phyloP scores from a whole-genome alignment of 1,140 invertebrate genomes.

The Drosophila triauraria region DNA sequence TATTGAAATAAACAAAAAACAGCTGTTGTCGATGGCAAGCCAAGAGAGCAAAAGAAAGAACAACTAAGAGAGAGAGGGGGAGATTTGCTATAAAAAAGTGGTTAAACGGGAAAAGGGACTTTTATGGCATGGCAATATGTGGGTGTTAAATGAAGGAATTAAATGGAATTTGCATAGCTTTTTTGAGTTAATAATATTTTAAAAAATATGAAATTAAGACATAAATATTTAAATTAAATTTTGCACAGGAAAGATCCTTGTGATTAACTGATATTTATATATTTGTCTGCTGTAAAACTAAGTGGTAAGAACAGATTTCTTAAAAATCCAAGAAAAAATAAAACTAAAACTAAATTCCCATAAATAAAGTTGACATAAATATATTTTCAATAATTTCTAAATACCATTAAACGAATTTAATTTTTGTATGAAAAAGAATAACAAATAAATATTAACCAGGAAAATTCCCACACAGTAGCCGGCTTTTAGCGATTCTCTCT shows the following conservation, averaged over 20 bases:
- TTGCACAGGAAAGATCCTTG: no score
- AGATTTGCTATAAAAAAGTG: conserved; percentile 35
- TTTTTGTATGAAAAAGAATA: background rate
- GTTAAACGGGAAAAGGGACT: background rate
- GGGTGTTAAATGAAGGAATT: background rate
- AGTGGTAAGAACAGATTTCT: background rate
- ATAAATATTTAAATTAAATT: no score
- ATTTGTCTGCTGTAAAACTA: no score
- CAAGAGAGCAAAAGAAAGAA: conserved; percentile 17
- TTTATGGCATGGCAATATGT: conserved; percentile 14
- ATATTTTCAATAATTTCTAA: background rate
- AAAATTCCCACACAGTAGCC: conserved; percentile 31
- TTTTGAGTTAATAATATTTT: background rate
- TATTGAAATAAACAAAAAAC: conserved; percentile 80
- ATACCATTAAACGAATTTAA: background rate
- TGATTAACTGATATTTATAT: no score
- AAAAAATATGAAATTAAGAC: no score
- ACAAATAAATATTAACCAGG: background rate
- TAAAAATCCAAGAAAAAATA: background rate
- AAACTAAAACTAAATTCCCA: no score
- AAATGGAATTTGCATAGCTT: background rate
- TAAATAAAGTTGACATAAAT: no score
- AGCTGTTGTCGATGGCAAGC: conserved; percentile 61
- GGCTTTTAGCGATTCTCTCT: conserved; percentile 7
- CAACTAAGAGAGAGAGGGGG: background rate